Conservation (phyloP, 30 jellyfish, hydroid and myxozoan genomes). For the Sanderia malayensis region DNA sequence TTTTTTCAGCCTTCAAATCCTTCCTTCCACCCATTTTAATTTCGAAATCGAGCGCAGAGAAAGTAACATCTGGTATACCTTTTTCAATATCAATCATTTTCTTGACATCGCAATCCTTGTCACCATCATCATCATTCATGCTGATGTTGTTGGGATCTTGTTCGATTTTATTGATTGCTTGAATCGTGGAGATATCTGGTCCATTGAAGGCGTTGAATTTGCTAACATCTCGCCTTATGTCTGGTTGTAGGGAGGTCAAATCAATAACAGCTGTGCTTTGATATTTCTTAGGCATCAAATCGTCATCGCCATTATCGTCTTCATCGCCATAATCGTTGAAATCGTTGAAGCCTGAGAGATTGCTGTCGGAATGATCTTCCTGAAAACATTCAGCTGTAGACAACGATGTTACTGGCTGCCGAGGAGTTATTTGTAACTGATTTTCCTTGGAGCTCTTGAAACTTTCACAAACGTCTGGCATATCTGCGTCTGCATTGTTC, state of each 20-base stretch:
- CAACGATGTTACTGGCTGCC: background rate
- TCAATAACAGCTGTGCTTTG: conserved; percentile 8
- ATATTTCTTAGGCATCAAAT: background rate
- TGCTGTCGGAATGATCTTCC: too few species aligned
- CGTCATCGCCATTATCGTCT: background rate
- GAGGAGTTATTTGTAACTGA: background rate
- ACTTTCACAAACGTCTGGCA: too few species aligned
- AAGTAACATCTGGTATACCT: background rate
- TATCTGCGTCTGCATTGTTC: too few species aligned
- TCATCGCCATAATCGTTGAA: too few species aligned
- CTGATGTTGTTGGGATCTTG: background rate
- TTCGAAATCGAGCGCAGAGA: background rate
- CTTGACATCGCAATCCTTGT: background rate
- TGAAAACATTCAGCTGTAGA: too few species aligned
- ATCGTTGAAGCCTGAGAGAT: background rate
- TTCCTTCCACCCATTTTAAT: background rate
- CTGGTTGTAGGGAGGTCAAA: background rate
- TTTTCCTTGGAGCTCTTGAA: background rate
- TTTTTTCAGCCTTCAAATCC: too few species aligned
- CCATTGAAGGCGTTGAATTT: background rate
- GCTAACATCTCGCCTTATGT: background rate
- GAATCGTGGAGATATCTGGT: background rate
- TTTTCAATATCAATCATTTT: background rate
- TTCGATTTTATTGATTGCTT: background rate
- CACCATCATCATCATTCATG: background rate